These are phyloP conservation scores for Bombus affinis DNA, from an alignment of 1,140 invertebrate genomes.

Conservation along the genomic window DNA sequence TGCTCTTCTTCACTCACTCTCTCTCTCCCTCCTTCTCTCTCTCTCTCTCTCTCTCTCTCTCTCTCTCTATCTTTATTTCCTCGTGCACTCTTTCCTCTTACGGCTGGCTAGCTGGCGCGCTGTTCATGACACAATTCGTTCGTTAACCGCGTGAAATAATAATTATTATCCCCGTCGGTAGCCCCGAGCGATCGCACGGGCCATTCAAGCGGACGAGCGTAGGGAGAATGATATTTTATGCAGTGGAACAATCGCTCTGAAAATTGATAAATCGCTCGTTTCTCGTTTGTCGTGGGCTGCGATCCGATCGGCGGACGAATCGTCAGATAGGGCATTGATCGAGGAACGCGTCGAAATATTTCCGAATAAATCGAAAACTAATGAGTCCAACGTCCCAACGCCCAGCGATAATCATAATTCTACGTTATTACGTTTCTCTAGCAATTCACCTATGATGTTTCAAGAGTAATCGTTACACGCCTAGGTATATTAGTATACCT, in stretches of 20 bases:
- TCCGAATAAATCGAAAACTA: slow-evolving; percentile 37
- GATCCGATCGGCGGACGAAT: neutral
- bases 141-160: slow-evolving; percentile 75
- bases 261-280: slow-evolving; percentile 69
- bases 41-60: neutral
- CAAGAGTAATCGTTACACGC: too few relatives aligned
- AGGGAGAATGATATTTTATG: slow-evolving; percentile 61
- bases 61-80: neutral
- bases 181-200: slow-evolving; percentile 54
- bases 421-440: neutral
- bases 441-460: neutral
- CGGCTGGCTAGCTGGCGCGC: slow-evolving; percentile 23
- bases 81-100: neutral
- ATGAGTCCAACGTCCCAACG: slow-evolving; percentile 3
- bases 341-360: slow-evolving; percentile 27
- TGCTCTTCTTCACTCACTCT: neutral
- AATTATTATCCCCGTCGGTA: slow-evolving; percentile 65
- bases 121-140: slow-evolving; percentile 74
- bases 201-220: slow-evolving; percentile 26
- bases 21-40: neutral
- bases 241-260: slow-evolving; percentile 62
- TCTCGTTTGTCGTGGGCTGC: slow-evolving; percentile 30
- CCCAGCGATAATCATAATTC: slow-evolving; percentile 27
- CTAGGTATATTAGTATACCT: too few relatives aligned
- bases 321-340: slow-evolving; percentile 4